Percentiles rank a stretch among this genome's conserved stretches.
Evolutionary conservation across 1,140 invertebrate species (phyloP).

Genomic region (Venustaconcha ellipsiformis): DNA sequence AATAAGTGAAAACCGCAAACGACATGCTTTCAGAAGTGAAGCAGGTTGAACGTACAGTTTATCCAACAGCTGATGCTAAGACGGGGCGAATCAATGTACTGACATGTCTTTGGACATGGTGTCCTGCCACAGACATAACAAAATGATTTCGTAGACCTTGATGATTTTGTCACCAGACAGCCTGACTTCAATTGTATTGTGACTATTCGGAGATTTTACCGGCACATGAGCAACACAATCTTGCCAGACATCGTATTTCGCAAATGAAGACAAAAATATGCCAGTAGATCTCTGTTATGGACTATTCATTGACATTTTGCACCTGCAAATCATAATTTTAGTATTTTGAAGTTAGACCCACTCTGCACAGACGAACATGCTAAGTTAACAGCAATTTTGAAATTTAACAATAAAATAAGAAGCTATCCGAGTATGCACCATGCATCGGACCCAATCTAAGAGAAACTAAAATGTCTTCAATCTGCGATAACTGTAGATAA

Average conservation of each 20-base stretch:
- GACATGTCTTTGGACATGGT: too few species aligned
- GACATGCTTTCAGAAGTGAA: too few species aligned
- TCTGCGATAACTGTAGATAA: neutral
- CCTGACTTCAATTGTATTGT: neutral
- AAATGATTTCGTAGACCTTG: neutral
- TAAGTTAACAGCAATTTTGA: neutral
- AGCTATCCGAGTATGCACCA: too few species aligned
- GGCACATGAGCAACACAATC: neutral
- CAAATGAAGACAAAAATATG: conserved; percentile 1
- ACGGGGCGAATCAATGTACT: too few species aligned
- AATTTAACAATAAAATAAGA: neutral
- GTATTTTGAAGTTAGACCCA: neutral
- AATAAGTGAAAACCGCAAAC: too few species aligned
- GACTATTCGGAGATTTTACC: neutral
- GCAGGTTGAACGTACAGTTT: too few species aligned
- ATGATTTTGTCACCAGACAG: conserved; percentile 7
- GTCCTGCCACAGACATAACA: too few species aligned
- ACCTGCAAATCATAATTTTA: neutral
- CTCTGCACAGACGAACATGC: neutral
- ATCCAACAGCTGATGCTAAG: too few species aligned
- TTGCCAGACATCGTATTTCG: neutral
- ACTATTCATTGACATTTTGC: conserved; percentile 2
- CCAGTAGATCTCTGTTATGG: neutral
- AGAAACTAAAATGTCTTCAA: neutral
- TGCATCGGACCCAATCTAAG: neutral